phyloP scores from a whole-genome alignment of 2,113 vertebrate species.

The Tupaia tana region DNA sequence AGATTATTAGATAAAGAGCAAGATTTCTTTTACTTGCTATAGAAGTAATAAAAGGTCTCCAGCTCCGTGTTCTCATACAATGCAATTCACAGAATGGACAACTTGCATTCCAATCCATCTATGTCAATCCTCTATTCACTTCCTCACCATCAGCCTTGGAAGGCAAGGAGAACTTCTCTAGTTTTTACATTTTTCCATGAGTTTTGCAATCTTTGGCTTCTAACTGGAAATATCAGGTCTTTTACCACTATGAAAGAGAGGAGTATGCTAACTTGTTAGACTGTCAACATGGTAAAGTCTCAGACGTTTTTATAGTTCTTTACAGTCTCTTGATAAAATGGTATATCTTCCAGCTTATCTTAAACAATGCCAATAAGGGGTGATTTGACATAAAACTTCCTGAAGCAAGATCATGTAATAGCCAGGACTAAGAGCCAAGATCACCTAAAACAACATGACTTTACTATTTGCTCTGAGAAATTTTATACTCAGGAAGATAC shows the following conservation, averaged over 20 bases:
- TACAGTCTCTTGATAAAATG: neutral
- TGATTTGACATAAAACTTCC: neutral
- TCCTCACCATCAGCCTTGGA: neutral
- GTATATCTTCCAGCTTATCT: neutral
- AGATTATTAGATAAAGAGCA: neutral
- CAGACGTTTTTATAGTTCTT: neutral
- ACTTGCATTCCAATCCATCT: neutral
- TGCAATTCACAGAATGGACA: neutral
- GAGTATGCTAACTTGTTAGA: neutral
- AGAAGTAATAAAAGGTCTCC: neutral
- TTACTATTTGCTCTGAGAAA: neutral
- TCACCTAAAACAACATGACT: neutral
- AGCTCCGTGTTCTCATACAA: neutral
- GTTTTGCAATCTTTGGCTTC: neutral
- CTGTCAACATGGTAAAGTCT: neutral
- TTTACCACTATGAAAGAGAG: neutral
- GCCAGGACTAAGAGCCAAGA: neutral
- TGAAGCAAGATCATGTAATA: neutral
- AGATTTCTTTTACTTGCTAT: neutral
- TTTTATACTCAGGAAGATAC: neutral
- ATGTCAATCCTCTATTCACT: rapidly evolving
- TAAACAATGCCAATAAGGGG: neutral
- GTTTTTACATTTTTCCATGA: neutral
- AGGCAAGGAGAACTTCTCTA: neutral
- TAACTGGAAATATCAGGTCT: neutral